Percentiles rank a stretch among this genome's conserved stretches.
Conservation (phyloP, 2,113 vertebrate genomes). For the Vidua macroura region DNA sequence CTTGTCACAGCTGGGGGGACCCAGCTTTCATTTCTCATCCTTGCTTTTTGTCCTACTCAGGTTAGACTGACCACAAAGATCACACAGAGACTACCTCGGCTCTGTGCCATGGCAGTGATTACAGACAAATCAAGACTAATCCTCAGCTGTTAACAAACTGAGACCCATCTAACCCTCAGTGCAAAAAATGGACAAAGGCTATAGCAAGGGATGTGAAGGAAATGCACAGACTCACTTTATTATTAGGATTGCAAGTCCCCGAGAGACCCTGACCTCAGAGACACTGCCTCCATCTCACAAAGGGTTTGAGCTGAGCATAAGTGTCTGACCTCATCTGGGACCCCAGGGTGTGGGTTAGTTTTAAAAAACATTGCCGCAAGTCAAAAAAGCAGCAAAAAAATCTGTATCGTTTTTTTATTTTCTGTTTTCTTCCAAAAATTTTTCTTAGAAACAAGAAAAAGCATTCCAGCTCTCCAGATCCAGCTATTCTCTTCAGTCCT, state of each 20-base stretch:
- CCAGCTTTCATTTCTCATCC: neutral
- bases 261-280: neutral
- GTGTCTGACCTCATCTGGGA: neutral
- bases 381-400: neutral
- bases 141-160: neutral
- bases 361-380: neutral
- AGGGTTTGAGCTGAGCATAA: neutral
- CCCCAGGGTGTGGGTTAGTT: neutral
- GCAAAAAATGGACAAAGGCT: neutral
- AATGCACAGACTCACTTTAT: neutral
- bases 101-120: neutral
- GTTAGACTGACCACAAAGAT: neutral
- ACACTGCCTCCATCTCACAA: neutral
- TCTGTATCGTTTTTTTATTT: neutral
- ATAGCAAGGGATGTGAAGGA: neutral
- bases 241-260: neutral
- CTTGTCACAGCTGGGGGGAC: neutral
- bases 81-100: accelerated
- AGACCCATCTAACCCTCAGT: neutral
- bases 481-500: constrained; percentile 30
- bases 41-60: neutral
- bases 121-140: neutral
- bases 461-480: neutral
- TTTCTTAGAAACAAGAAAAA: neutral
- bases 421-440: neutral